Conservation (phyloP, 2,888 invertebrate species). For the Eupelmus urozonus region DNA sequence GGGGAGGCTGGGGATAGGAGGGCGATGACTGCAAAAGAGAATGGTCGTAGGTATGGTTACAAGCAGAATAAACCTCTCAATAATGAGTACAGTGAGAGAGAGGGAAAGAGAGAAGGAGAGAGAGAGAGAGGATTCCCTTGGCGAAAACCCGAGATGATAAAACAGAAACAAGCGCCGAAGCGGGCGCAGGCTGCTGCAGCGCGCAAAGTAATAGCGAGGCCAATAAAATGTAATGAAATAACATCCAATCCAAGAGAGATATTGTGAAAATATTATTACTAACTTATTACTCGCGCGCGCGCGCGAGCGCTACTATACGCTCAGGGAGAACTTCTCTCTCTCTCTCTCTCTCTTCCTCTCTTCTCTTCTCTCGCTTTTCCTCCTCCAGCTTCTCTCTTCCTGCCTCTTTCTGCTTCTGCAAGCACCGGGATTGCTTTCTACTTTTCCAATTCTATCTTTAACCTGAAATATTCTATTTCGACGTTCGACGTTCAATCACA, state of each 20-base stretch:
- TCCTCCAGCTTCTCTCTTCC: conserved; percentile 26
- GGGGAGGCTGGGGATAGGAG: conserved; percentile 3
- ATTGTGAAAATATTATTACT: conserved; percentile 77
- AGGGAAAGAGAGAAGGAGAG: conserved; percentile 31
- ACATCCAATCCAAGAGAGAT: conserved; percentile 75
- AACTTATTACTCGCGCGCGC: conserved; percentile 73
- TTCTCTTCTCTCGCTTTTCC: conserved; percentile 43
- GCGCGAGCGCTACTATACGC: no score
- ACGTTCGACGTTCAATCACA: conserved; percentile 55
- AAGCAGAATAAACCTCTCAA: conserved; percentile 76
- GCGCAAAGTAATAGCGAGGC: conserved; percentile 73
- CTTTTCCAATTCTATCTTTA: conserved; percentile 59
- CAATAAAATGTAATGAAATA: conserved; percentile 76
- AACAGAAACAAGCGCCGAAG: conserved; percentile 63
- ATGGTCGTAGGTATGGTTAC: conserved; percentile 65
- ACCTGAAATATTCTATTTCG: conserved; percentile 59
- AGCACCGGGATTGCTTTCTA: conserved; percentile 56
- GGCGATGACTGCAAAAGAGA: conserved; percentile 57
- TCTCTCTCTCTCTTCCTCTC: conserved; percentile 28
- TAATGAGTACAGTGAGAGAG: conserved; percentile 71
- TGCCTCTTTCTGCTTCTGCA: conserved; percentile 6
- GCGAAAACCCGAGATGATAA: conserved; percentile 73
- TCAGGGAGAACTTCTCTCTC: conserved; percentile 10
- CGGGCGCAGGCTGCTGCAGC: conserved; percentile 64
- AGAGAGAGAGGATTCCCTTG: conserved; percentile 68